These are phyloP conservation scores for Lysiphlebus fabarum DNA, from an alignment of 1,140 invertebrate genomes.

Conservation along the genomic window DNA sequence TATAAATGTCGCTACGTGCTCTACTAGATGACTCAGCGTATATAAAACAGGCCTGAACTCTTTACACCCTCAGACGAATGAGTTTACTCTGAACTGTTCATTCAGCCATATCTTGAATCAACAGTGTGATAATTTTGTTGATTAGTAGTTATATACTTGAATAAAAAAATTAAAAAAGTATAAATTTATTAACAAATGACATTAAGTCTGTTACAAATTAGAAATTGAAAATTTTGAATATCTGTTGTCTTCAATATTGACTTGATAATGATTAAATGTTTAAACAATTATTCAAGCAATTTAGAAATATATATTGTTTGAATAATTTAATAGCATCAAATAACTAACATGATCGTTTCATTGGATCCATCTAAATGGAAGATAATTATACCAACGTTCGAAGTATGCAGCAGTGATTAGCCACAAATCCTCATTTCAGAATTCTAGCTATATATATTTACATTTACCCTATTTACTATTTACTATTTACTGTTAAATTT, in stretches of 20 bases:
- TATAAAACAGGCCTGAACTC: slow-evolving; percentile 51
- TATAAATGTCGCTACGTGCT: slow-evolving; percentile 52
- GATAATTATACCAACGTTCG: slow-evolving; percentile 53
- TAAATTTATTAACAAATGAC: no score
- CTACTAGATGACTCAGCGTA: slow-evolving; percentile 50
- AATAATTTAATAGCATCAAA: no score
- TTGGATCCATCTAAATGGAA: slow-evolving; percentile 40
- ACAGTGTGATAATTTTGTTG: slow-evolving; percentile 37
- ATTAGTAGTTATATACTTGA: slow-evolving; percentile 3
- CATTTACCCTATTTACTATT: no score
- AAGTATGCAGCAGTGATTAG: slow-evolving; percentile 50
- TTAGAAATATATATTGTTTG: no score
- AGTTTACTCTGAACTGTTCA: slow-evolving; percentile 45
- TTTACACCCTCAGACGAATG: slow-evolving; percentile 36
- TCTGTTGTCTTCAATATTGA: no score
- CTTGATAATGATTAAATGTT: no score
- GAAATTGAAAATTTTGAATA: no score
- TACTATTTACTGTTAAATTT: slow-evolving; percentile 17
- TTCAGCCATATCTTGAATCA: slow-evolving; percentile 47
- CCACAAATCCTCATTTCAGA: slow-evolving; percentile 40
- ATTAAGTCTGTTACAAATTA: no score
- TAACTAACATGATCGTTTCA: slow-evolving; percentile 43
- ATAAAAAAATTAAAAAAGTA: no score
- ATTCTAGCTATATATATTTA: slow-evolving; percentile 53
- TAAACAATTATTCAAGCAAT: slow-evolving; percentile 2